Conservation (phyloP, 2,113 vertebrate genomes). For the Epinephelus cyanopodus region DNA sequence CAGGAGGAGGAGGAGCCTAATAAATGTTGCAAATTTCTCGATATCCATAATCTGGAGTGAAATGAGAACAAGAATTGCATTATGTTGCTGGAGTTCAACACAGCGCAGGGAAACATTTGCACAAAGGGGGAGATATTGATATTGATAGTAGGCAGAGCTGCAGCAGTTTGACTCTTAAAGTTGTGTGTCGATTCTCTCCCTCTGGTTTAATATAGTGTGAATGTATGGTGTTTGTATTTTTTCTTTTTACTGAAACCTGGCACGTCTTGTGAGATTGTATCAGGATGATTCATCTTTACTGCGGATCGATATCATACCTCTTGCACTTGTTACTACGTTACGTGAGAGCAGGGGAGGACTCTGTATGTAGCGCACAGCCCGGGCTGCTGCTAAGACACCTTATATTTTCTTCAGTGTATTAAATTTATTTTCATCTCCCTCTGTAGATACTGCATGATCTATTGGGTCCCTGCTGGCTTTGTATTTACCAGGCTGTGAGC, state of each 20-base stretch:
- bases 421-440: constrained; percentile 20
- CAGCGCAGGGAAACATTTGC: constrained; percentile 14
- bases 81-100: constrained; percentile 27
- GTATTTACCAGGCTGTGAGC: background rate
- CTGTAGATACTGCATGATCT: background rate
- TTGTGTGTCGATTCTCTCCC: background rate
- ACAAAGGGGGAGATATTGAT: constrained; percentile 1
- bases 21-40: constrained; percentile 39
- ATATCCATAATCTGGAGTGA: constrained; percentile 32
- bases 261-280: background rate
- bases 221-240: background rate
- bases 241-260: background rate
- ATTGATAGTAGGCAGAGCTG: constrained; percentile 15
- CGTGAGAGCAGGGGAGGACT: constrained; percentile 6
- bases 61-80: constrained; percentile 37
- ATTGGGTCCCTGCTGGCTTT: background rate
- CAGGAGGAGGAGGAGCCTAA: constrained; percentile 20
- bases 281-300: constrained; percentile 34
- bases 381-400: background rate
- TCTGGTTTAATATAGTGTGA: constrained; percentile 4
- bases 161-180: constrained; percentile 15
- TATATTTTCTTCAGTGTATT: background rate
- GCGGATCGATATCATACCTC: constrained; percentile 25
- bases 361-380: background rate
- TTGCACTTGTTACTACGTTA: background rate